These are phyloP conservation scores for Calephelis virginiensis DNA, from an alignment of 1,140 invertebrate species.

Conservation along the genomic window DNA sequence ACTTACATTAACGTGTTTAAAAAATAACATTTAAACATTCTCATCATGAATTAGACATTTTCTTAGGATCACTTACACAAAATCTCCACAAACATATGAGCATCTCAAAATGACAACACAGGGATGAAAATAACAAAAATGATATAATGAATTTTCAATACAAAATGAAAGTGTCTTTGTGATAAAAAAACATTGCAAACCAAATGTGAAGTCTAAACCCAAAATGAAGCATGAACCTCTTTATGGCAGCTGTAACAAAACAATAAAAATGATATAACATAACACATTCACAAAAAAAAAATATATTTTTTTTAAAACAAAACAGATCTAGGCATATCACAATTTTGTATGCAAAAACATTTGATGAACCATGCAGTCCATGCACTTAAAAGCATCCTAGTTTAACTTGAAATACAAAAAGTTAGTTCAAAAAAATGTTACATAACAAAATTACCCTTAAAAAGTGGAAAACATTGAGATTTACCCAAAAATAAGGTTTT, in stretches of 20 bases:
- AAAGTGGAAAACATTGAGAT: no score
- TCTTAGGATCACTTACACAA: slow-evolving; percentile 7
- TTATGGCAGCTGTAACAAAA: slow-evolving; percentile 64
- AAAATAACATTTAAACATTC: neutral
- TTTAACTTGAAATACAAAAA: no score
- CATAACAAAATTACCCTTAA: no score
- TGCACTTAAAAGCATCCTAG: no score
- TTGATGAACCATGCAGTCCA: slow-evolving; percentile 2
- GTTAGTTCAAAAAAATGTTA: no score
- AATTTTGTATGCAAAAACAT: slow-evolving; percentile 13
- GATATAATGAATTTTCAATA: slow-evolving; percentile 11
- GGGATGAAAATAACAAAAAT: neutral
- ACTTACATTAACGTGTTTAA: no score
- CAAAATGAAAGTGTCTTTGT: slow-evolving; percentile 18
- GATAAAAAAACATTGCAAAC: slow-evolving; percentile 27
- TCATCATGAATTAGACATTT: neutral
- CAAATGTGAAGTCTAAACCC: slow-evolving; percentile 39
- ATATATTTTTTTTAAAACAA: slow-evolving; percentile 23
- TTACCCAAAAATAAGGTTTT: no score
- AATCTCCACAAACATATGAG: slow-evolving; percentile 3
- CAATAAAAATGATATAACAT: slow-evolving; percentile 37
- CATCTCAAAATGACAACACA: neutral
- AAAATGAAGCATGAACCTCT: slow-evolving; percentile 47
- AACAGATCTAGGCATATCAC: neutral
- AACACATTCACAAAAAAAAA: slow-evolving; percentile 24